Base-by-base conservation (phyloP, 2,113 vertebrate genomes). In the Podarcis raffonei region DNA sequence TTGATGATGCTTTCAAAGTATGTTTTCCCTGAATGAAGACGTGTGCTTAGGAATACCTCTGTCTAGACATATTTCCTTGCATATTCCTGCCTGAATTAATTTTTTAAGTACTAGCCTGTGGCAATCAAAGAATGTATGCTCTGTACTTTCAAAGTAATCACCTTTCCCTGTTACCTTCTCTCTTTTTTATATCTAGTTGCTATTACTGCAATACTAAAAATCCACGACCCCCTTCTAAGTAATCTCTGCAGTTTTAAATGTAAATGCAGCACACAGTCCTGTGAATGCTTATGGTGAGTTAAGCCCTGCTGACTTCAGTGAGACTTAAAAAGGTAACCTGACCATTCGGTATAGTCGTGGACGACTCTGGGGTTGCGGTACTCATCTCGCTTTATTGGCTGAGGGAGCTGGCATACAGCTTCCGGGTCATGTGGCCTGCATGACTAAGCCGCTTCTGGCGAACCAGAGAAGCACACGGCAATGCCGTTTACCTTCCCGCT, bases 161-260 rank as follows among this genome's bases (percentile, higher is more conserved):
- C 35, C 9, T 90, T 90, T 32, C 48, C 13, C 69, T 42, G 66
- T 81, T 84, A 76, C 84, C 87, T 87, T 79, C 42, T 32, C 48
- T 76, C 87, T 86, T 76, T 48, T 85, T 81, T 87, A n/a, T 59
- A 69, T 84, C 20, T 59, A 5, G 57, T n/a, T 32, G 35, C 4
- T 42, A 85, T 77, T 85, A 25, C 86, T 87, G 72, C 87, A 81
- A 85, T 90, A 83, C 72, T 87, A 82, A 88, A 92, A 90, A 90
- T 32, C 89, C 23, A 62, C 48, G 11, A 11, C 9, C 48, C 48
- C 48, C 48, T 53, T 53, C 48, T 53, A 53, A 53, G 2, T 53
- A 53, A 53, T 53, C 48, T 53, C 42, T 48, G 42, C 30, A n/a
- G 66, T 69, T 48, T 66, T 48, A 48, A n/a, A 27, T 27, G 48